These are phyloP conservation scores for Hyla sarda DNA, from an alignment of 2,113 vertebrate species.

Conservation along the genomic window DNA sequence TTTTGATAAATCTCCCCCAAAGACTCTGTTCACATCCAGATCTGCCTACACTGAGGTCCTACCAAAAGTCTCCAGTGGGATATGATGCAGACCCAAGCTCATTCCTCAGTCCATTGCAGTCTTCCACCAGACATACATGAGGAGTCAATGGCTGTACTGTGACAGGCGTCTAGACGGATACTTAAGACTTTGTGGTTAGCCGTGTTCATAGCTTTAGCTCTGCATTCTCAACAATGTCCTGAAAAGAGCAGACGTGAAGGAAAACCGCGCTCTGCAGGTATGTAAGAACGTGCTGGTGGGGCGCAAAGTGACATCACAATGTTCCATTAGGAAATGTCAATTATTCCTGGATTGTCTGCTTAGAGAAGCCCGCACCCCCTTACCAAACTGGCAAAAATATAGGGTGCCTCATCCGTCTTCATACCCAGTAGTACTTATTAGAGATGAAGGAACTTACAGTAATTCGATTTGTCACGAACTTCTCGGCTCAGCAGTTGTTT, in stretches of 20 bases:
- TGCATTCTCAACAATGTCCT: conserved; percentile 17
- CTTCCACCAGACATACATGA: not conserved
- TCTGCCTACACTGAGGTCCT: not conserved
- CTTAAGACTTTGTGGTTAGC: conserved; percentile 9
- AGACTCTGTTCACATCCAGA: not conserved
- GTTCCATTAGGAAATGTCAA: not conserved
- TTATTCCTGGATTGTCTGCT: not conserved
- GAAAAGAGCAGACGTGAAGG: conserved; percentile 5
- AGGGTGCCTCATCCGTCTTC: not conserved
- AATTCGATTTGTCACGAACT: too few relatives aligned
- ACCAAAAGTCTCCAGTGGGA: not conserved
- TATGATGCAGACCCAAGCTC: not conserved
- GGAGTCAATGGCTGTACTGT: conserved; percentile 23
- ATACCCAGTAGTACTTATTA: not conserved
- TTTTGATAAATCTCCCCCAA: too few relatives aligned
- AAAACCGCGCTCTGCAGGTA: not conserved
- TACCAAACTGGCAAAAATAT: not conserved
- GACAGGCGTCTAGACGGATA: conserved; percentile 17
- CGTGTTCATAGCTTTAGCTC: not conserved
- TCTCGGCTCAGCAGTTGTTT: too few relatives aligned
- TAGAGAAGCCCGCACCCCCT: not conserved
- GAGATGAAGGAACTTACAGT: too few relatives aligned
- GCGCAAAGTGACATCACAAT: not conserved
- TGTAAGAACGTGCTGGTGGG: not conserved
- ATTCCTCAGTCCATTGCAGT: not conserved